A percentile compares a stretch with the other conserved stretches of the same genome.
Conservation (phyloP, 2,888 invertebrate species). For the Ganaspis brasiliensis region DNA sequence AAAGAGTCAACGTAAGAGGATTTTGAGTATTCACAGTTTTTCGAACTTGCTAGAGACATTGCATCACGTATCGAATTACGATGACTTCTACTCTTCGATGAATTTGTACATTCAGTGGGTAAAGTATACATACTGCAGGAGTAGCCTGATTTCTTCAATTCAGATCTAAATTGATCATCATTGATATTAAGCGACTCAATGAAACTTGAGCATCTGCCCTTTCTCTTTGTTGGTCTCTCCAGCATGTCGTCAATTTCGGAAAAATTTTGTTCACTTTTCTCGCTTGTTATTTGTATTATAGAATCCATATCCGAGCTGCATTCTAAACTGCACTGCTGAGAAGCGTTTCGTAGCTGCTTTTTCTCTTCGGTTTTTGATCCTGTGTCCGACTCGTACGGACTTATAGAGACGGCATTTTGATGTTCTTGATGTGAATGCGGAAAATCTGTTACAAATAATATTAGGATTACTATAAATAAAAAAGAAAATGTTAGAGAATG, state of each 20-base stretch:
- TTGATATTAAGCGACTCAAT: constrained; percentile 63
- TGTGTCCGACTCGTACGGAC: constrained; percentile 72
- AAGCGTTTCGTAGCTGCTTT: constrained; percentile 84
- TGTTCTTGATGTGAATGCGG: constrained; percentile 56
- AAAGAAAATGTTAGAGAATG: too few species aligned
- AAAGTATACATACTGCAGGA: constrained; percentile 74
- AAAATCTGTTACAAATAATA: constrained; percentile 37
- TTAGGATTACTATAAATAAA: too few species aligned
- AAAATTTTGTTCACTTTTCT: constrained; percentile 76
- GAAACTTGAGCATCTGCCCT: constrained; percentile 60
- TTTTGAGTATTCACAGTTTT: constrained; percentile 68
- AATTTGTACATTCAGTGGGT: constrained; percentile 62
- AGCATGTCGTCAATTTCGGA: constrained; percentile 74
- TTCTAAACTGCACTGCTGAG: constrained; percentile 87
- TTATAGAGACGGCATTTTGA: constrained; percentile 58
- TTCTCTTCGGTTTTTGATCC: constrained; percentile 72
- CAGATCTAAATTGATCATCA: constrained; percentile 53
- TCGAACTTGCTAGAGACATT: constrained; percentile 69
- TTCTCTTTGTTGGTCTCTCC: constrained; percentile 60
- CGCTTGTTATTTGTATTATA: constrained; percentile 73
- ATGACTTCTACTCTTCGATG: constrained; percentile 66
- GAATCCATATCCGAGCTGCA: constrained; percentile 83
- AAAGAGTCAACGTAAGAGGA: constrained; percentile 68
- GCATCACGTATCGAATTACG: constrained; percentile 75
- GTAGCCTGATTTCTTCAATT: constrained; percentile 66